Conservation (phyloP, 2,113 vertebrate species). For the Phalacrocorax aristotelis region DNA sequence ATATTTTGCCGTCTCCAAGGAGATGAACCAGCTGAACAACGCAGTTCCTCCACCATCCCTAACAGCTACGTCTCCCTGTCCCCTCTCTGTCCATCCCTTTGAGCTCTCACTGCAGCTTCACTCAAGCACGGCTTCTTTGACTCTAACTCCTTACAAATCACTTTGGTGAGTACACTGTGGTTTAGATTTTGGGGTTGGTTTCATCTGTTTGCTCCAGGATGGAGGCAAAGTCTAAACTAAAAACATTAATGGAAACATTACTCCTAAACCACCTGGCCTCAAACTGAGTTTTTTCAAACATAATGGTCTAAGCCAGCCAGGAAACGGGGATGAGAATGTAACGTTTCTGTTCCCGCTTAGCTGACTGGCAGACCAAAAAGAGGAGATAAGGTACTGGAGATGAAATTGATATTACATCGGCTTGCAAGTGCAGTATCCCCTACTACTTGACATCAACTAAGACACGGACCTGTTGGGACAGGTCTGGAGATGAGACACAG, state of each 20-base stretch:
- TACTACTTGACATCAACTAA: background rate
- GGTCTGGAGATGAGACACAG: background rate
- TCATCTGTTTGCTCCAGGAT: background rate
- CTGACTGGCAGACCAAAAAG: background rate
- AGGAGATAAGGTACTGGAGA: background rate
- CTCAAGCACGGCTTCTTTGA: background rate
- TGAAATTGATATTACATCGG: background rate
- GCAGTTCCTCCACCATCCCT: background rate
- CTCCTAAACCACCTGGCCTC: background rate
- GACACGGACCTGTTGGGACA: background rate
- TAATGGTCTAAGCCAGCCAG: background rate
- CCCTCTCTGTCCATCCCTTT: no score
- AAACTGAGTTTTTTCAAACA: background rate
- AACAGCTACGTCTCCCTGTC: background rate
- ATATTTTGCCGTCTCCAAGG: background rate
- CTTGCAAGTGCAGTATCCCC: background rate
- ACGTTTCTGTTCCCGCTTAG: background rate
- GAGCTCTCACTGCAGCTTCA: background rate
- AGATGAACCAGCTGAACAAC: background rate
- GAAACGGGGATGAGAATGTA: background rate
- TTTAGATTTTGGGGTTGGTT: background rate
- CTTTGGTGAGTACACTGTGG: rapidly evolving
- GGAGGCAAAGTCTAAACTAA: background rate
- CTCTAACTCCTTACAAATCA: background rate
- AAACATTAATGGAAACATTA: background rate